A percentile compares a stretch with the other conserved stretches of the same genome.
Evolutionary conservation across 2,113 vertebrate genomes (phyloP).

Genomic region (Crotalus viridis): DNA sequence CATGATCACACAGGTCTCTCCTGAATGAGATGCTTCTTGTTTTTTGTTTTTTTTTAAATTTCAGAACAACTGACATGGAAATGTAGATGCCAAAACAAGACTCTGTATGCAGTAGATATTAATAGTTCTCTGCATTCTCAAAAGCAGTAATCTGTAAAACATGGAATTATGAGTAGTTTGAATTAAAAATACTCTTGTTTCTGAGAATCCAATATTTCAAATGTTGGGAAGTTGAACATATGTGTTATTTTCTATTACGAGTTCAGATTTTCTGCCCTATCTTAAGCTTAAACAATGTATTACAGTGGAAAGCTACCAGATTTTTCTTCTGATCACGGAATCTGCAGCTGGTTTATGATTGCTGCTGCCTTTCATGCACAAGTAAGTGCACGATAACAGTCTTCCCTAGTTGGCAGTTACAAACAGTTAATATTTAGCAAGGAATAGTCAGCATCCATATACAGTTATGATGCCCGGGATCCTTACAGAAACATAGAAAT

Average conservation of each 20-base stretch:
- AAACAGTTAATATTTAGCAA: background rate
- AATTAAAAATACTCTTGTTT: background rate
- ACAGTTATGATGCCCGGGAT: background rate
- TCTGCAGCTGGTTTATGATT: background rate
- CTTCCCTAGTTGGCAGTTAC: background rate
- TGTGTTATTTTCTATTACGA: background rate
- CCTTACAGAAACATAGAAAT: background rate
- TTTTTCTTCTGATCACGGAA: background rate
- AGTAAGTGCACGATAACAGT: background rate
- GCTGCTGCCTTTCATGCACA: background rate
- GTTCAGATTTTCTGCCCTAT: background rate
- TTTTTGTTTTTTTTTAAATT: background rate
- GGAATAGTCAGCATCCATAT: background rate
- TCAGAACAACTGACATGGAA: background rate
- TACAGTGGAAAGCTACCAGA: background rate
- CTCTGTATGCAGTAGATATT: too few relatives aligned
- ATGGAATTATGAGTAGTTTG: background rate
- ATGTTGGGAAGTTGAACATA: background rate
- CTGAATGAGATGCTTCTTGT: background rate
- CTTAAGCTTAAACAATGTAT: background rate
- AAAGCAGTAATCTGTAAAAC: background rate
- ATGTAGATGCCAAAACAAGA: background rate
- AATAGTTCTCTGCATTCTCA: background rate
- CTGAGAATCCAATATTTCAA: background rate
- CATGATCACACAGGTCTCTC: background rate